Base-by-base conservation (phyloP, 2,113 vertebrate genomes). In the Seriola quinqueradiata region DNA sequence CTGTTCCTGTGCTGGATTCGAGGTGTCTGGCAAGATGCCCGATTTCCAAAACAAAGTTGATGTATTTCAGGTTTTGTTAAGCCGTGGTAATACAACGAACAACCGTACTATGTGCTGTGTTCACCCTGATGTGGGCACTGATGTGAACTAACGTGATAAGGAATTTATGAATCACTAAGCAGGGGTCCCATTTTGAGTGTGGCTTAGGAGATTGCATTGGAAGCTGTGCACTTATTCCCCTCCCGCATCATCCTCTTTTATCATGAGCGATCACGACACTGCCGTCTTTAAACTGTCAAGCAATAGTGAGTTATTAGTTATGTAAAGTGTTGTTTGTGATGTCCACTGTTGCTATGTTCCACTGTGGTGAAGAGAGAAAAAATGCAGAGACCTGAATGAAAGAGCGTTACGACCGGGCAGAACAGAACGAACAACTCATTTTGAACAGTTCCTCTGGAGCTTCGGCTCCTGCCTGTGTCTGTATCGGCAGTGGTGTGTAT, bases 11-110 rank as follows among this genome's bases (percentile, higher is more conserved):
- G 65, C 76, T 77, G 36, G 70, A 64, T 83, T 84, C 77, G 66
- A 79, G 89, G 85, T 85, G 87, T 85, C 84, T 81, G 52, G 64
- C 52, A 84, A 87, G 50, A 76, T 81, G 88, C 87, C 87, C 74
- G 90, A 77, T 84, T 25, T 23, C n/a, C 9, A 57, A 23, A 12
- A 25, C 54, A n/a, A 54, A 54, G 21, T 21, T 54, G n/a, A 9
- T n/a, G 52, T 8, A n/a, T n/a, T 54, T 54, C n/a, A 54, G 2
- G 19, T n/a, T n/a, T 54, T 25, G 54, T 12, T 25, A 23, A 2
- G 11, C 11, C 11, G 0, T 57, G 54, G 14, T 59, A 25, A 36
- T 10, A 21, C 4, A 25, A 46, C 38, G 57, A 48, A 23, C 7
- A 59, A 10, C n/a, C 3, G 34, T 58, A 9, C n/a, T 25, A 52